Conservation (phyloP, 2,888 invertebrate genomes). For the Andrena praecox region DNA sequence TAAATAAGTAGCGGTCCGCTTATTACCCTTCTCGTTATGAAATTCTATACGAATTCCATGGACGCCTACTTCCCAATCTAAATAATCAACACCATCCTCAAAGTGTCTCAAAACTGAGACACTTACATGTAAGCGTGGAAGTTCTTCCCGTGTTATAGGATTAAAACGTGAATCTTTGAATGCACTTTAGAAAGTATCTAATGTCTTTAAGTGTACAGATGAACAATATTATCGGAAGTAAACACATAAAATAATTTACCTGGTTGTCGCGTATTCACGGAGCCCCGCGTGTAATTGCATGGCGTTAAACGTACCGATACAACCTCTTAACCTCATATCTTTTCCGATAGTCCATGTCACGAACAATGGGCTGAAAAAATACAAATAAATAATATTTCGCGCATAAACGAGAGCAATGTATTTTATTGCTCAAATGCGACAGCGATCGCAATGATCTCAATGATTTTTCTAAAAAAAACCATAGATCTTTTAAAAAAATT, state of each 20-base stretch:
- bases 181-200: constrained; percentile 88
- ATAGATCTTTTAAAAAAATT: neutral
- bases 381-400: neutral
- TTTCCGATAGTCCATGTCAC: constrained; percentile 99
- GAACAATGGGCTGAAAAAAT: constrained; percentile 94
- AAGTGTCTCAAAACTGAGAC: constrained; percentile 98
- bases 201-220: constrained; percentile 45
- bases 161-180: constrained; percentile 98
- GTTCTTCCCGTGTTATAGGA: constrained; percentile 97
- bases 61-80: constrained; percentile 98
- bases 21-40: constrained; percentile 95
- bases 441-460: neutral
- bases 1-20: constrained; percentile 98
- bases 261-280: constrained; percentile 97
- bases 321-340: constrained; percentile 97
- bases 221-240: constrained; percentile 40
- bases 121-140: constrained; percentile 96
- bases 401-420: constrained; percentile 9
- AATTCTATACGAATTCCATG: constrained; percentile 99
- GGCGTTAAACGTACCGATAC: constrained; percentile 99
- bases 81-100: constrained; percentile 97
- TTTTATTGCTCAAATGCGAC: neutral
- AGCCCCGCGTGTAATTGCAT: constrained; percentile 97
- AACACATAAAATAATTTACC: constrained; percentile 84
- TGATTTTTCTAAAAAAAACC: constrained; percentile 6